Evolutionary conservation across 2,888 invertebrate species (phyloP).

Genomic region (Ischnura elegans): DNA sequence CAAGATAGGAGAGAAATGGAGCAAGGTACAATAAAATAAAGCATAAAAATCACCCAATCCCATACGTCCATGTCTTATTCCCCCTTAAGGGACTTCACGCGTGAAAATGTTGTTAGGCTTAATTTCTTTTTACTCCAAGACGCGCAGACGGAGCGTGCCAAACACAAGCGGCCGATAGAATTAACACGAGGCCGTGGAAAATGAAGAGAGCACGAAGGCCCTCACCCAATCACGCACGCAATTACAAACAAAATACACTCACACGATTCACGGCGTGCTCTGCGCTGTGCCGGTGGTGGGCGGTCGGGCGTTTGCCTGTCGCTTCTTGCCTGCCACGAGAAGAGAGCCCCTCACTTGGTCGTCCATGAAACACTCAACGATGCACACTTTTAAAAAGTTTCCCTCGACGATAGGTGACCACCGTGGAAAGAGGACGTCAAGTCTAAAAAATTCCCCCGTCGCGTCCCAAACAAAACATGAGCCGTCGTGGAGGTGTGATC

Average conservation of each 20-base stretch:
- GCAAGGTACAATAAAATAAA: neutral
- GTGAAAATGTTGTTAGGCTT: too few relatives aligned
- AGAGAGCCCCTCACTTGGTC: neutral
- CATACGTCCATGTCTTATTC: neutral
- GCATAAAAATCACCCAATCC: neutral
- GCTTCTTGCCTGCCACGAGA: neutral
- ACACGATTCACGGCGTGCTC: neutral
- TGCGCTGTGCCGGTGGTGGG: conserved; percentile 21
- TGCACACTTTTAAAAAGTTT: neutral
- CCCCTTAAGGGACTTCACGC: neutral
- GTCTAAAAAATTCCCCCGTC: neutral
- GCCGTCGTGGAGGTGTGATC: neutral
- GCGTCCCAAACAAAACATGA: conserved; percentile 15
- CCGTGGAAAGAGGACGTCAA: neutral
- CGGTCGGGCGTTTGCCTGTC: conserved; percentile 64
- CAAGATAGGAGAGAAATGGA: neutral
- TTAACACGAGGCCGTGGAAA: conserved; percentile 52
- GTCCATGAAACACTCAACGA: neutral
- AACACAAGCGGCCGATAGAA: conserved; percentile 47
- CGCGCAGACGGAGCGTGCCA: neutral
- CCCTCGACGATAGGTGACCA: neutral
- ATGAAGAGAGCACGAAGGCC: conserved; percentile 41
- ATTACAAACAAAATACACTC: conserved; percentile 42
- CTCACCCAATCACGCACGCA: conserved; percentile 13
- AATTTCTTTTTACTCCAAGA: neutral